A percentile compares a stretch with the other conserved stretches of the same genome.
phyloP scores from a whole-genome alignment of 2,888 invertebrate species.

The Agrotis ipsilon region DNA sequence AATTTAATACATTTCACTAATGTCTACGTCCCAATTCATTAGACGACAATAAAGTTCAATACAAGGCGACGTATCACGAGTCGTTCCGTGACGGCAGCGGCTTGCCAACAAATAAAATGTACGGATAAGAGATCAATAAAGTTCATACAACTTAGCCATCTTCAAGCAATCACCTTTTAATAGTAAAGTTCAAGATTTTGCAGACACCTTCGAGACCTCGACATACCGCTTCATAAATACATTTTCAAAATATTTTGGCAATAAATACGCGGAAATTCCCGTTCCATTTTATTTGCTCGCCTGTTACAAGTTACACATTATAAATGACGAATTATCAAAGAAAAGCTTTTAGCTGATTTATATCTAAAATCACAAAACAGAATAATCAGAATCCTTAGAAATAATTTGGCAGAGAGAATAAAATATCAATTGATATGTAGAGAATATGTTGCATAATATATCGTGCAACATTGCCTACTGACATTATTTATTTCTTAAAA shows the following conservation, averaged over 20 bases:
- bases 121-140: constrained; percentile 10
- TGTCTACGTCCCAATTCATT: constrained; percentile 44
- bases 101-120: constrained; percentile 44
- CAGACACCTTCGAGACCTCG: constrained; percentile 2
- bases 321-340: neutral
- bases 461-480: neutral
- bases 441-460: constrained; percentile 3
- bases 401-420: constrained; percentile 8
- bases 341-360: neutral
- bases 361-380: constrained; percentile 5
- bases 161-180: neutral
- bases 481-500: constrained; percentile 23
- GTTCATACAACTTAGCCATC: constrained; percentile 4
- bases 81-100: constrained; percentile 47
- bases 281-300: constrained; percentile 40
- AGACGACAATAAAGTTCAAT: constrained; percentile 45
- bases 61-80: constrained; percentile 55
- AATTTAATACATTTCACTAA: constrained; percentile 52
- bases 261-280: constrained; percentile 13
- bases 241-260: constrained; percentile 17
- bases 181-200: constrained; percentile 8
- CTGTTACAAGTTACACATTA: constrained; percentile 34
- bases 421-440: constrained; percentile 12
- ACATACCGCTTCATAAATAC: constrained; percentile 2
- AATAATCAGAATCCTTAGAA: constrained; percentile 17